These are phyloP conservation scores for Podiceps cristatus DNA, from an alignment of 2,113 vertebrate species.

Conservation along the genomic window DNA sequence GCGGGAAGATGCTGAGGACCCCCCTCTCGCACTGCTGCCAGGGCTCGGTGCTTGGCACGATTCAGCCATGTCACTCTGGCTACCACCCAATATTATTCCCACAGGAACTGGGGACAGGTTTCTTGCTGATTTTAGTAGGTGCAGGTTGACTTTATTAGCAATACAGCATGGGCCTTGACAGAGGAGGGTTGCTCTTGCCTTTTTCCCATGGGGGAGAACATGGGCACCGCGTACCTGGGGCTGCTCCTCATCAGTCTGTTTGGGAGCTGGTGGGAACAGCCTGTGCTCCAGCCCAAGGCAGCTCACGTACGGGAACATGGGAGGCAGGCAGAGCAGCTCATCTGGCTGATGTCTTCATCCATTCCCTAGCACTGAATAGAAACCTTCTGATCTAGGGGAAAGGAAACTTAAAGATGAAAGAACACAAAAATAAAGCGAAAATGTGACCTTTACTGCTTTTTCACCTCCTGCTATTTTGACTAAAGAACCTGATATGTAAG, in stretches of 20 bases:
- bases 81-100: not conserved
- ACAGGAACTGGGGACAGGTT: not conserved
- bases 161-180: not conserved
- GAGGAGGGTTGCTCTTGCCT: not conserved
- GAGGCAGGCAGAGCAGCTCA: not conserved
- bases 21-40: not conserved
- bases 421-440: not conserved
- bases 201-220: rapidly evolving
- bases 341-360: not conserved
- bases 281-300: not conserved
- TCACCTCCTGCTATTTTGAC: not conserved
- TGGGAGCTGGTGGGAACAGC: not conserved
- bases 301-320: not conserved
- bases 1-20: not conserved
- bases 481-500: not conserved
- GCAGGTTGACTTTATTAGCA: not conserved
- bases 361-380: not conserved
- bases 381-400: not conserved
- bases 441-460: not conserved
- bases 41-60: not conserved
- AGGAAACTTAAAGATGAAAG: not conserved
- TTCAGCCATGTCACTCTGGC: not conserved
- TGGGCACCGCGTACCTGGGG: rapidly evolving
- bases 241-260: not conserved
- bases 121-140: not conserved